Evolutionary conservation across 2,113 vertebrate genomes (phyloP).

Genomic region (Camarhynchus parvulus): DNA sequence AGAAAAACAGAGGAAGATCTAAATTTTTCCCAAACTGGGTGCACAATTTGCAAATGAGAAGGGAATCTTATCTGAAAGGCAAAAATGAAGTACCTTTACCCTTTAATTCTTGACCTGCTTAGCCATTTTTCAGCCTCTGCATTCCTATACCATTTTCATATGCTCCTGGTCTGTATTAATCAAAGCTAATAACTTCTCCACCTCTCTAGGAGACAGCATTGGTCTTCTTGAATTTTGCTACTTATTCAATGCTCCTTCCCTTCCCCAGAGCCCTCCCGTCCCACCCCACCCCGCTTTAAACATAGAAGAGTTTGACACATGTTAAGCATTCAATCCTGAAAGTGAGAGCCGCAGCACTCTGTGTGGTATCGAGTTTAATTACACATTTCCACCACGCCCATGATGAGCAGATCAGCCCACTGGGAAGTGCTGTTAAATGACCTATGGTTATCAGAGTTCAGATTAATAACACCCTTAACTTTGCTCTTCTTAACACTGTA

Average conservation of each 20-base stretch:
- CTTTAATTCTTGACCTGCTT: background rate
- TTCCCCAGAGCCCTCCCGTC: background rate
- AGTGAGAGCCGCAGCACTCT: background rate
- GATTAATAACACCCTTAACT: background rate
- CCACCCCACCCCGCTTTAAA: background rate
- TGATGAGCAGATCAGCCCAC: background rate
- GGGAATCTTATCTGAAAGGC: background rate
- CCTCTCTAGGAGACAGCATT: background rate
- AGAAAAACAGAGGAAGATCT: background rate
- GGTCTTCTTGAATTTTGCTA: background rate
- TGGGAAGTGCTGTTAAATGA: background rate
- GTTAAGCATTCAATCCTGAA: background rate
- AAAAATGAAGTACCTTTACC: background rate
- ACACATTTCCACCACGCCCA: background rate
- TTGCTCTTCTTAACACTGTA: background rate
- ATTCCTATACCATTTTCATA: background rate
- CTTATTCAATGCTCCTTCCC: background rate
- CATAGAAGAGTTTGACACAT: background rate
- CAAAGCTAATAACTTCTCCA: background rate
- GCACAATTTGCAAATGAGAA: background rate
- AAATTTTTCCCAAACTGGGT: background rate
- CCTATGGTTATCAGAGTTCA: background rate
- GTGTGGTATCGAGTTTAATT: background rate
- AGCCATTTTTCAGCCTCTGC: background rate
- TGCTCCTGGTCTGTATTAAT: background rate